A percentile compares a stretch with the other conserved stretches of the same genome.
Evolutionary conservation across 2,113 vertebrate genomes (phyloP).

Genomic region (Spheniscus mendiculus): DNA sequence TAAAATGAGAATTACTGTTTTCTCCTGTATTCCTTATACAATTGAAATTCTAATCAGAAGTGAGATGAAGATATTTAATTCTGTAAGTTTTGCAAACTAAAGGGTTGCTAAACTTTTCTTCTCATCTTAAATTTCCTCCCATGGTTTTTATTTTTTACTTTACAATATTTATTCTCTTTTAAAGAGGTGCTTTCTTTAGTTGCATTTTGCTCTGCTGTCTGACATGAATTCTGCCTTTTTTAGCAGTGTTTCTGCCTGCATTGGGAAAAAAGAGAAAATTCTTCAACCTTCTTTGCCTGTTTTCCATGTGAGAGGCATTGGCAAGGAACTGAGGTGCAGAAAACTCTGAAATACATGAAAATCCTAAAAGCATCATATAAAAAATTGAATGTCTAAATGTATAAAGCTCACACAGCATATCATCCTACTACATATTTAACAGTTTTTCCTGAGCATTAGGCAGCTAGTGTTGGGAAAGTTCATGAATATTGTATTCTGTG

Average conservation of each 20-base stretch:
- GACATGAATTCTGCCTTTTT: not conserved
- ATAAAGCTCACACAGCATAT: slow-evolving; percentile 21
- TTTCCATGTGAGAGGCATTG: not conserved
- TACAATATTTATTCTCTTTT: not conserved
- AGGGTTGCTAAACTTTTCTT: not conserved
- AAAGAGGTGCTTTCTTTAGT: not conserved
- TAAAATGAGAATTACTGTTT: not conserved
- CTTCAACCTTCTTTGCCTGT: not conserved
- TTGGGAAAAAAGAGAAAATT: not conserved
- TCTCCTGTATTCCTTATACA: not conserved
- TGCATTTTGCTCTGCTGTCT: not conserved
- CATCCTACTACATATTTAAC: slow-evolving; percentile 44
- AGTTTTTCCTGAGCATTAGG: slow-evolving; percentile 20
- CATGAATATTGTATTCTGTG: slow-evolving; percentile 55
- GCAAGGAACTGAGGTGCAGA: not conserved
- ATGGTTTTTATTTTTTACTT: not conserved
- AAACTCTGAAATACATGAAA: slow-evolving; percentile 58
- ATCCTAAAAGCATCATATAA: slow-evolving; percentile 10
- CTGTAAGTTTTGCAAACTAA: not conserved
- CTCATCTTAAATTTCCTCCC: not conserved
- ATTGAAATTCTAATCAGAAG: not conserved
- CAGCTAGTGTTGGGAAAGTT: slow-evolving; percentile 12
- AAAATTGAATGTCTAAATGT: slow-evolving; percentile 31
- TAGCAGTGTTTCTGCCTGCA: not conserved
- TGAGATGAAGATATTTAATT: not conserved